phyloP scores from a whole-genome alignment of 2,113 vertebrate species.

The Microtus montanus region DNA sequence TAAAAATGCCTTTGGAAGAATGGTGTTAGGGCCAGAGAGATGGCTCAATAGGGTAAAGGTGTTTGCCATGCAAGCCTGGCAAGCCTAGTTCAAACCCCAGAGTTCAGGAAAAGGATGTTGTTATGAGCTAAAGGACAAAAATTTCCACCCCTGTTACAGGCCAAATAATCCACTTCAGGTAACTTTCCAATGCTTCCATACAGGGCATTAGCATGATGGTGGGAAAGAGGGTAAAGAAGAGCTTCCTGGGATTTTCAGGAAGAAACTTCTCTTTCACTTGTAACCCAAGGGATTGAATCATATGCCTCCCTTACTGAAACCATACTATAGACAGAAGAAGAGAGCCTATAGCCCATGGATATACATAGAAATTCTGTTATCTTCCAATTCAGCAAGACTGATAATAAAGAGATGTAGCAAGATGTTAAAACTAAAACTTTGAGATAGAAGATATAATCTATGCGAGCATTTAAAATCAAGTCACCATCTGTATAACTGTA shows the following conservation, averaged over 20 bases:
- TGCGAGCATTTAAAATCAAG: background rate
- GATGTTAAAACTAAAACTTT: constrained; percentile 29
- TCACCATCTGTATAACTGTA: background rate
- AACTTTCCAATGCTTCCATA: background rate
- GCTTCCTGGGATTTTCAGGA: background rate
- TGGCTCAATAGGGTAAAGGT: background rate
- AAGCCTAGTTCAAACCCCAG: background rate
- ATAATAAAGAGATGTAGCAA: constrained; percentile 9
- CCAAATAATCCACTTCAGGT: background rate
- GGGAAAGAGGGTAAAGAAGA: background rate
- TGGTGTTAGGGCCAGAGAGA: background rate
- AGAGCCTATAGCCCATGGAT: background rate
- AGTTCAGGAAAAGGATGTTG: background rate
- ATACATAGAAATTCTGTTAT: constrained; percentile 26
- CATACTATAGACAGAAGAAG: background rate
- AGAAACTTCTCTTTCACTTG: background rate
- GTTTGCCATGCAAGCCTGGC: background rate
- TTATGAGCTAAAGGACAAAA: background rate
- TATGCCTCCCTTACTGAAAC: background rate
- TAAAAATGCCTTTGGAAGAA: background rate
- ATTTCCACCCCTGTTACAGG: background rate
- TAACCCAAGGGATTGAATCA: background rate
- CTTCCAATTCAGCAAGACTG: background rate
- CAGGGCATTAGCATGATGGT: background rate
- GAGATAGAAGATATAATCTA: background rate